Base-by-base conservation (phyloP, 2,113 vertebrate genomes). In the Poeciliopsis turrubarensis region DNA sequence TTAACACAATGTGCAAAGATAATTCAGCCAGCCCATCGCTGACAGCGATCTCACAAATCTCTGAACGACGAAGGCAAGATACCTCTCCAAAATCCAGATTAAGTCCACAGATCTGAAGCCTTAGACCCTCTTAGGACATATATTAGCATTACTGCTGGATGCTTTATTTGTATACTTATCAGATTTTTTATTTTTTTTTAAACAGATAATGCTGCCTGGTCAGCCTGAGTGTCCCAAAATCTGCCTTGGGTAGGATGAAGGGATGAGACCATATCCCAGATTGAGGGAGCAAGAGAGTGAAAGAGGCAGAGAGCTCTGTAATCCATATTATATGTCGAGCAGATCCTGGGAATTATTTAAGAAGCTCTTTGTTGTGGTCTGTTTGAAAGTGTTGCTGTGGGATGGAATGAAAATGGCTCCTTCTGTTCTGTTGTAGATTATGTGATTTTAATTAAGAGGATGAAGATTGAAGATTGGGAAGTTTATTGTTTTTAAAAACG, bases 31-130 rank as follows among this genome's bases (percentile, higher is more conserved):
- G 81, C 89, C 86, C 82, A 78, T 81, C 73, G 87, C 84, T 80
- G 89, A 90, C 89, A 87, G 91, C 86, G 92, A 92, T 93, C 91
- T 91, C 86, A 32, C 89, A 93, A 93, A 93, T 93, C 91, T 93
- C 88, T 87, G 70, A 86, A 82, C 79, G 66, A 85, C 89, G 77
- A 72, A 90, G 85, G 86, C 89, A 89, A 91, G 91, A 92, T 91
- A 86, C 89, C 91, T 91, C 78, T 82, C 85, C 89, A 87, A 92
- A 93, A 88, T 86, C 86, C 87, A 84, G 91, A 92, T 93, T 91
- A 92, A 91, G 81, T 89, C 89, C 89, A 87, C 77, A 80, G 91
- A 92, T 91, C 89, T 83, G 86, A 78, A 90, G 86, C 89, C 89
- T 91, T 87, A 90, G 90, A 90, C 90, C 90, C 91, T 93, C 89